Percentiles rank a stretch among this genome's conserved stretches.
These are phyloP conservation scores for Drosophila pandora DNA, from an alignment of 1,140 invertebrate species.

Conservation along the genomic window DNA sequence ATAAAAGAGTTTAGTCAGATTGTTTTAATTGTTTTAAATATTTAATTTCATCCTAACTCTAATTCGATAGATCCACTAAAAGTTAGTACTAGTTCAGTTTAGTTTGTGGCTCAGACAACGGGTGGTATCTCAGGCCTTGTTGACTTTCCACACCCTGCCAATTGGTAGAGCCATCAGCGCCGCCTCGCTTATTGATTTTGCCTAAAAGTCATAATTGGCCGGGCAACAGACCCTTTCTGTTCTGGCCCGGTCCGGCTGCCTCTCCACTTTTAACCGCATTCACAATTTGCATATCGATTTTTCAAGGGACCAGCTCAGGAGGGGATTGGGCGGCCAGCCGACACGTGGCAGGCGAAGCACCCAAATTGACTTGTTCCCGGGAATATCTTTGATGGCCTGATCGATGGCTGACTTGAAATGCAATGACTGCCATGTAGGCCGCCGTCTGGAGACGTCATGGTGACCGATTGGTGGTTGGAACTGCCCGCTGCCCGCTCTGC, in stretches of 20 bases:
- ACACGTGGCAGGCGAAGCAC: conserved; percentile 42
- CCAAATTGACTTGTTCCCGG: conserved; percentile 37
- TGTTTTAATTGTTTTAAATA: too few relatives aligned
- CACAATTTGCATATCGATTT: conserved; percentile 63
- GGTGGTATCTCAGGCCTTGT: conserved; percentile 5
- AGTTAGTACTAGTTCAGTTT: too few relatives aligned
- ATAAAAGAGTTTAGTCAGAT: too few relatives aligned
- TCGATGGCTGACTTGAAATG: conserved; percentile 20
- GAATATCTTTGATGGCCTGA: conserved; percentile 12
- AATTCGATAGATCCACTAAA: too few relatives aligned
- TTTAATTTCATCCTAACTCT: neutral
- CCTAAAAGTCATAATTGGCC: conserved; percentile 62
- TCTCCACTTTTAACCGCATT: conserved; percentile 1
- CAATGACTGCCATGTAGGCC: conserved; percentile 19
- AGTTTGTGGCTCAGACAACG: too few relatives aligned
- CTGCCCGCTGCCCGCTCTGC: neutral
- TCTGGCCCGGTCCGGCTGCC: conserved; percentile 7
- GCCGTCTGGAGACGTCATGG: conserved; percentile 29
- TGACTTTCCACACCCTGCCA: conserved; percentile 36
- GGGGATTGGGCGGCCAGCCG: neutral
- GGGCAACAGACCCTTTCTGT: conserved; percentile 27
- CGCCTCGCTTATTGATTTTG: conserved; percentile 45
- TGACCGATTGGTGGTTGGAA: conserved; percentile 7
- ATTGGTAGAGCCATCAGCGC: conserved; percentile 47
- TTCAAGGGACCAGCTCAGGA: conserved; percentile 24